Conservation (phyloP, 1,140 invertebrate species). For the Radopholus similis region DNA sequence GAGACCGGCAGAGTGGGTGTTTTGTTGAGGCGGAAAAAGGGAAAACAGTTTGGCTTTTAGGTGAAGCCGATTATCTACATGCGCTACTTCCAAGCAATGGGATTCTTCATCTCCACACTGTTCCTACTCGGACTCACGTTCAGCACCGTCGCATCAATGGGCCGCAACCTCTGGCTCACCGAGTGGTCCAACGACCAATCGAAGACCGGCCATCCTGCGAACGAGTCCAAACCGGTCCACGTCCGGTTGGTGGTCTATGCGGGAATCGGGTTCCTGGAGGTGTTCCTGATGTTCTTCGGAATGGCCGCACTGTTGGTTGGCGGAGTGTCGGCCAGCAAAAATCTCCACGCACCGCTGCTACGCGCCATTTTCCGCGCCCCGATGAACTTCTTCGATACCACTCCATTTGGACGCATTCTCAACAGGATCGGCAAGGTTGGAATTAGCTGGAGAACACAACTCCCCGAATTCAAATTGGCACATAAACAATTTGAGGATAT, state of each 20-base stretch:
- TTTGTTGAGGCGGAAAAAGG: background rate
- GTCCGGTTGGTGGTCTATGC: slow-evolving; percentile 50
- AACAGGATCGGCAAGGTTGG: slow-evolving; percentile 67
- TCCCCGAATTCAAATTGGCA: background rate
- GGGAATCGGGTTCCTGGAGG: slow-evolving; percentile 50
- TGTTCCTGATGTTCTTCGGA: slow-evolving; percentile 32
- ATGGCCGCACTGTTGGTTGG: slow-evolving; percentile 45
- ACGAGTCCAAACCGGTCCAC: slow-evolving; percentile 15
- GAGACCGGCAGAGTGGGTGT: slow-evolving; percentile 53
- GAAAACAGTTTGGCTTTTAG: slow-evolving; percentile 26
- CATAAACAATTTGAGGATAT: slow-evolving; percentile 34
- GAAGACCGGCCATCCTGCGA: slow-evolving; percentile 14
- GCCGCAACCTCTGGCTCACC: slow-evolving; percentile 55
- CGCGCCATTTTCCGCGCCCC: slow-evolving; percentile 71
- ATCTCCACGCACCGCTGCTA: slow-evolving; percentile 75
- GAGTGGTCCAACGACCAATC: slow-evolving; percentile 44
- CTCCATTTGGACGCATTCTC: slow-evolving; percentile 71
- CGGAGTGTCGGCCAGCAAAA: slow-evolving; percentile 48
- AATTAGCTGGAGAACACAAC: background rate
- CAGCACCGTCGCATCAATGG: slow-evolving; percentile 51
- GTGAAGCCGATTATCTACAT: slow-evolving; percentile 48
- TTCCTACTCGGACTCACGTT: slow-evolving; percentile 50
- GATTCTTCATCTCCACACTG: slow-evolving; percentile 40
- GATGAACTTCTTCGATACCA: slow-evolving; percentile 68
- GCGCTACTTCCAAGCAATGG: slow-evolving; percentile 54